Evolutionary conservation across 1,140 invertebrate species (phyloP).

Genomic region (Tetramorium simillimum): DNA sequence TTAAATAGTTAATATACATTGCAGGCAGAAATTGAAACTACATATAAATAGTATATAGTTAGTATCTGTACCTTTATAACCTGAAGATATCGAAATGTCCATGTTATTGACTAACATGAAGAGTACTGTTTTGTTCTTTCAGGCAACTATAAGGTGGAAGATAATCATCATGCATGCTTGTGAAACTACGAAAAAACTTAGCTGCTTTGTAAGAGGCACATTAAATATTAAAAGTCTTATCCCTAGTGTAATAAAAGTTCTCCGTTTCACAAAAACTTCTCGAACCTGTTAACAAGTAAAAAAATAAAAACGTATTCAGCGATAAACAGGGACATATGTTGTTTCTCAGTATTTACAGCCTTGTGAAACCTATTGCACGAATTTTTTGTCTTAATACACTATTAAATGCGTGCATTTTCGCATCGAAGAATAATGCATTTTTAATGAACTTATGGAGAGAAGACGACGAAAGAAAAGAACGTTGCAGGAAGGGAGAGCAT

Average conservation of each 20-base stretch:
- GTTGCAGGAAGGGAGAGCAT: not conserved
- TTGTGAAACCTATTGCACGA: not conserved
- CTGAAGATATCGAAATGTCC: not conserved
- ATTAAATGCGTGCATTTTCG: not conserved
- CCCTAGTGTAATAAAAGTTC: not conserved
- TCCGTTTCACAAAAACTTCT: conserved; percentile 1
- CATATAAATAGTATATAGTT: too few species aligned
- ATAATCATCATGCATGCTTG: conserved; percentile 14
- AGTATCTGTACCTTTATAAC: not conserved
- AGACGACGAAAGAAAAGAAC: not conserved
- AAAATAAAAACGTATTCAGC: not conserved
- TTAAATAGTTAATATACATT: not conserved
- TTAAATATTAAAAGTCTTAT: conserved; percentile 31
- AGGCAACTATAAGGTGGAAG: not conserved
- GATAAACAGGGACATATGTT: not conserved
- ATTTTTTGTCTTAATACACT: not conserved
- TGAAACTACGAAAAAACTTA: not conserved
- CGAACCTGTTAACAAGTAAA: not conserved
- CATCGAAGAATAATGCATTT: not conserved
- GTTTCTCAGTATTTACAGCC: not conserved
- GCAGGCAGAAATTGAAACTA: too few species aligned
- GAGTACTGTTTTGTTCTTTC: not conserved
- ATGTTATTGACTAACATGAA: not conserved
- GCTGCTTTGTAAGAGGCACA: not conserved
- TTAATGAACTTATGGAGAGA: not conserved